Evolutionary conservation across 2,797 vertebrate species (phyloP).

Genomic region (Tokudaia tokunoshimensis): DNA sequence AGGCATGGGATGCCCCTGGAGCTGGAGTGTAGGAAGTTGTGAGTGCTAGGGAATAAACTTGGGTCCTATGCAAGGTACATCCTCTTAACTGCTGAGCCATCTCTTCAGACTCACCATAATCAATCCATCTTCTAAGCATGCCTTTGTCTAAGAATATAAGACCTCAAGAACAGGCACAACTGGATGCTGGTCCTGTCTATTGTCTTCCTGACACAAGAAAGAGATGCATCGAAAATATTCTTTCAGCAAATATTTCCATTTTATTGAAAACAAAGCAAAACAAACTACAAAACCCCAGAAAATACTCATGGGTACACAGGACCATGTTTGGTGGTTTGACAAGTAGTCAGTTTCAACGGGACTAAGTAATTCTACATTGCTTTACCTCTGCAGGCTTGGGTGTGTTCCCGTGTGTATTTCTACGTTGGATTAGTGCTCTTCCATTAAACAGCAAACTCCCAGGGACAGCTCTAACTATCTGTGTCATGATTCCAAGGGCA

Average conservation of each 20-base stretch:
- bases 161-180: not conserved
- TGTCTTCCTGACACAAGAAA: not conserved
- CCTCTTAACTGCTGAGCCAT: not conserved
- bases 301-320: not conserved
- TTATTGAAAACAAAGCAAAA: not conserved
- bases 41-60: not conserved
- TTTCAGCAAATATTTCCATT: not conserved
- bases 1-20: not conserved
- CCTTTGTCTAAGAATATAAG: slow-evolving; percentile 34
- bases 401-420: fast-evolving
- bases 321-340: not conserved
- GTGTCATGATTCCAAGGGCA: fast-evolving
- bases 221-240: not conserved
- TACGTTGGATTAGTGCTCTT: not conserved
- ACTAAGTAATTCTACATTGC: not conserved
- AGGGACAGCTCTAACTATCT: not conserved
- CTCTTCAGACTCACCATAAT: not conserved
- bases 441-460: not conserved
- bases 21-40: not conserved
- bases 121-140: not conserved
- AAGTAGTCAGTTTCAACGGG: not conserved
- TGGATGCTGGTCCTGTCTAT: not conserved
- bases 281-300: not conserved
- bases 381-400: not conserved
- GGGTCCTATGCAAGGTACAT: too few species aligned